A percentile compares a stretch with the other conserved stretches of the same genome.
Conservation (phyloP, 2,113 vertebrate genomes). For the Morone chrysops region DNA sequence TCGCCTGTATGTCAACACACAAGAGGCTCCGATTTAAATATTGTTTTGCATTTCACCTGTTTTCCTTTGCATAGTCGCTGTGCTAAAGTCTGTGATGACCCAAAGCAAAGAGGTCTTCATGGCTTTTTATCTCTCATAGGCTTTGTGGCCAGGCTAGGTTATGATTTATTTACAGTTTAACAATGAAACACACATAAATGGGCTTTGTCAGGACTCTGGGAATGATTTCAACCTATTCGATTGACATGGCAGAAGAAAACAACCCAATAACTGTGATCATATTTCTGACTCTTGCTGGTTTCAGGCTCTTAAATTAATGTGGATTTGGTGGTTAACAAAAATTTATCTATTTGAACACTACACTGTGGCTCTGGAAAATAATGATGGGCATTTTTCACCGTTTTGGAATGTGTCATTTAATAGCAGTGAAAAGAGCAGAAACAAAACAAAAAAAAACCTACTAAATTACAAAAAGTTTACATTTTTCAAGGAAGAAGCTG, state of each 20-base stretch:
- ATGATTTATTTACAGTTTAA: slow-evolving; percentile 1
- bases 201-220: not conserved
- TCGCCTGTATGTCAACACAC: slow-evolving; percentile 30
- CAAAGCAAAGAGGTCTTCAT: not conserved
- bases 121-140: not conserved
- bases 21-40: slow-evolving; percentile 37
- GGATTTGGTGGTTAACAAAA: not conserved
- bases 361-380: not conserved
- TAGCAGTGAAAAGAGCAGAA: not conserved
- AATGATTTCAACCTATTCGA: slow-evolving; percentile 8
- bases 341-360: not conserved
- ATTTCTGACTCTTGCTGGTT: not conserved
- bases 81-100: slow-evolving; percentile 28
- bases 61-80: slow-evolving; percentile 51
- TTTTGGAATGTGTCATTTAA: not conserved
- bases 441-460: not conserved
- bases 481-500: not conserved
- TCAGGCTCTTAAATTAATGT: not conserved
- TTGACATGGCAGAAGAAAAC: not conserved
- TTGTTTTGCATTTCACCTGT: slow-evolving; percentile 60
- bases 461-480: not conserved
- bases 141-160: not conserved
- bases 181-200: not conserved
- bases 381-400: not conserved
- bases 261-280: not conserved